A percentile compares a stretch with the other conserved stretches of the same genome.
Evolutionary conservation across 2,888 invertebrate species (phyloP).

Genomic region (Tetheella fluctuosa): DNA sequence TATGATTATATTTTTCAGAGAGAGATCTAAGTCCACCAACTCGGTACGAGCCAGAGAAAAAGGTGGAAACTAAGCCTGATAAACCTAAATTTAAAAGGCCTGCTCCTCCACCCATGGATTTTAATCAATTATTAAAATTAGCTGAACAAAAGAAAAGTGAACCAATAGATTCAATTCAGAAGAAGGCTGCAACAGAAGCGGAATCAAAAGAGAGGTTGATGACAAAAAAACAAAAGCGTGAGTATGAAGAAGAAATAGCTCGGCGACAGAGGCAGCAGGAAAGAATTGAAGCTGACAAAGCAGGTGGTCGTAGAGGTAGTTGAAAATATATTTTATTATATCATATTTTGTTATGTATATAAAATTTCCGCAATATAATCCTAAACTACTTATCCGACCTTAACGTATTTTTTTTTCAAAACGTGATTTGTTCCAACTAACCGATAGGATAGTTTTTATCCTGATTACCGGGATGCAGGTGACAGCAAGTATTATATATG

Average conservation of each 20-base stretch:
- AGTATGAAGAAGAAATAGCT: conserved; percentile 89
- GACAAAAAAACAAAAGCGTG: conserved; percentile 91
- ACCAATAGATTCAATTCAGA: conserved; percentile 83
- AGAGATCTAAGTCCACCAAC: conserved; percentile 63
- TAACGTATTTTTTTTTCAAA: too few species aligned
- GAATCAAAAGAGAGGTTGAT: conserved; percentile 87
- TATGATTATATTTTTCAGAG: conserved; percentile 38
- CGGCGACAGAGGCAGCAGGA: conserved; percentile 81
- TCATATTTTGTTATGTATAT: too few species aligned
- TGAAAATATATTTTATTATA: conserved; percentile 19
- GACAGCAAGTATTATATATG: too few species aligned
- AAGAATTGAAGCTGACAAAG: conserved; percentile 66
- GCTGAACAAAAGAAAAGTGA: conserved; percentile 93
- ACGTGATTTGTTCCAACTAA: too few species aligned
- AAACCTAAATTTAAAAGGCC: conserved; percentile 85
- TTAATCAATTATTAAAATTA: conserved; percentile 90
- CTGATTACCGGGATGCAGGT: too few species aligned
- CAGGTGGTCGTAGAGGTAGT: conserved; percentile 52
- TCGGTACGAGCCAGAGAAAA: conserved; percentile 68
- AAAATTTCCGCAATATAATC: too few species aligned
- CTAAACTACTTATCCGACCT: too few species aligned
- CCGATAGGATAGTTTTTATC: too few species aligned
- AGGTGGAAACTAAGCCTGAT: conserved; percentile 68
- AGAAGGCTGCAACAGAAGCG: conserved; percentile 70
- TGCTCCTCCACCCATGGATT: conserved; percentile 90